Base-by-base conservation (phyloP, 2,113 vertebrate genomes). In the Peromyscus maniculatus region DNA sequence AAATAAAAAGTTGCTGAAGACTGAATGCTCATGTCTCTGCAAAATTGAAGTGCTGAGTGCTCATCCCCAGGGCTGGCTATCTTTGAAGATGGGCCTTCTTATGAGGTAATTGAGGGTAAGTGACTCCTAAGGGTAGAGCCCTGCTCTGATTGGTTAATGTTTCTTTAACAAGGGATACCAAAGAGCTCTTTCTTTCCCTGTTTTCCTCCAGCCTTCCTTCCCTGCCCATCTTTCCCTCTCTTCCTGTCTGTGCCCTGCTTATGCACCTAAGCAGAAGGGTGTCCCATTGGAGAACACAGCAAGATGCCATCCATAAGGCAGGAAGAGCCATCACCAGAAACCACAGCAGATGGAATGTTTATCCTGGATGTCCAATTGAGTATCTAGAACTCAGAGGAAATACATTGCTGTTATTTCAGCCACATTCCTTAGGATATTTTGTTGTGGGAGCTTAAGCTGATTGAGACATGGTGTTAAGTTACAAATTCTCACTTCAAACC, bases 331-430 rank as follows among this genome's bases (percentile, higher is more conserved):
- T 91, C 49, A 57, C 13, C 49, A 57, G 77, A 96, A 91, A 13
- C 28, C 13, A 69, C 84, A 67, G 17, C 31, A 13, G 46, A 22
- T 11, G 1, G 15, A 36, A 78, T 66, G 33, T 91, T 87, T 19
- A 52, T 74, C 49, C 83, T 78, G 66, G 80, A 49, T 36, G 39
- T 36, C 6, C 49, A n/a, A 69, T 91, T 52, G 59, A 91, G 62
- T 24, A 39, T 95, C 49, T 17, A 95, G 46, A 88, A 84, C 19
- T 31, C 7, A 46, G 46, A 94, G 79, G 62, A 94, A 96, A 92
- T 78, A 10, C 64, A 49, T 57, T 49, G 86, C 66, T 52, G 11
- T 78, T 62, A 24, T 67, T 96, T 89, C 91, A 90, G 67, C 16
- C n/a, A 66, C 28, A 52, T 28, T 24, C 9, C 13, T 36, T 78